Evolutionary conservation across 2,797 vertebrate genomes (phyloP).

Genomic region (Acridotheres tristis): DNA sequence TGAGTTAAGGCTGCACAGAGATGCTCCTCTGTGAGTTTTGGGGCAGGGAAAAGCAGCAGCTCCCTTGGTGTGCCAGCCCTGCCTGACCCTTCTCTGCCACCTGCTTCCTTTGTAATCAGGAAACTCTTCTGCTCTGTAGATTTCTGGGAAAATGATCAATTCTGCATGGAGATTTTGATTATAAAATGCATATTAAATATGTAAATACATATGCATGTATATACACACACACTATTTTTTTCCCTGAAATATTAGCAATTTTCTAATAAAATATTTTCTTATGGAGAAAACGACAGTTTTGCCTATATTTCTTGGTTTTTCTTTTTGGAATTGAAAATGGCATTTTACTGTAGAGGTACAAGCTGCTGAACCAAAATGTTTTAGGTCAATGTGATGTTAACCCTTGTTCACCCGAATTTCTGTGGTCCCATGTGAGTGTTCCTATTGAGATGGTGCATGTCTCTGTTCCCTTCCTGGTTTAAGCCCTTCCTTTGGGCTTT

Average conservation of each 20-base stretch:
- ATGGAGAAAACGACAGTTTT: neutral
- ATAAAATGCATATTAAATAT: neutral
- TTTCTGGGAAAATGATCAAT: neutral
- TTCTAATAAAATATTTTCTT: neutral
- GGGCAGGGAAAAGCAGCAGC: neutral
- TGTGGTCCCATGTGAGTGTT: accelerated
- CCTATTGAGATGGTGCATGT: accelerated
- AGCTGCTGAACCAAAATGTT: neutral
- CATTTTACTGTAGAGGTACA: neutral
- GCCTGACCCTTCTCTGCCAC: neutral
- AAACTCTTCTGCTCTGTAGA: neutral
- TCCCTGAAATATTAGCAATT: neutral
- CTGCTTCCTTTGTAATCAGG: neutral
- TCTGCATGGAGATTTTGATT: neutral
- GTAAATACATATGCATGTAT: neutral
- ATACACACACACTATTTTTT: accelerated
- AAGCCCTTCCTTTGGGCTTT: neutral
- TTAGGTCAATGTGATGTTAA: neutral
- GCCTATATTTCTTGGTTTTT: neutral
- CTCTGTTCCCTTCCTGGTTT: neutral
- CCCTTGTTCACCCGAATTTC: neutral
- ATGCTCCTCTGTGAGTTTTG: neutral
- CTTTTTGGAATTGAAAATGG: neutral
- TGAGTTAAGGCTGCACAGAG: accelerated
- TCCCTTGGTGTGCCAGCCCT: neutral